Base-by-base conservation (phyloP, 2,797 vertebrate genomes). In the Betta splendens region DNA sequence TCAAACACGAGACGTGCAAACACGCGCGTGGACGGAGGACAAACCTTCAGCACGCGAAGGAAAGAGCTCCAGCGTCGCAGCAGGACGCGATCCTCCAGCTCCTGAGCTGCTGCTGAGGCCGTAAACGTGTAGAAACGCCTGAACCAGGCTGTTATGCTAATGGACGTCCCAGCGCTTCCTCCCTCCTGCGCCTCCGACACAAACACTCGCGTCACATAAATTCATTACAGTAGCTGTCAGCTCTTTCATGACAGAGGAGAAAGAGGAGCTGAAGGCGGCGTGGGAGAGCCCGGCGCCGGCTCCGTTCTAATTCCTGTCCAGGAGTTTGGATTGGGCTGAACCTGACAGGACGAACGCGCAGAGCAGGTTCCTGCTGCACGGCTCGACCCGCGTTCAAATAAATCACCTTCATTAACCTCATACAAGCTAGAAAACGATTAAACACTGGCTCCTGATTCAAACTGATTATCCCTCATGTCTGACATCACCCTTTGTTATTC, bases 41-140 rank as follows among this genome's bases (percentile, higher is more conserved):
- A 58, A 17, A 86, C 82, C 78, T 86, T 80, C 72, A 72, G 3
- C 54, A 0, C n/a, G 37, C 53, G 49, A 52, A 68, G 77, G 62
- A 56, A 64, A 72, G 4, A 32, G 64, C 23, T 46, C 60, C 33
- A 2, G 61, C 43, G 8, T 36, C 25, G 56, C 32, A 49, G 46
- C 48, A 1, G 25, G 39, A 16, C 22, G 40, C 50, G n/a, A n/a
- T 22, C 51, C 49, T 13, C n/a, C n/a, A n/a, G n/a, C n/a, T n/a
- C n/a, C n/a, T n/a, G n/a, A n/a, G 33, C 33, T 21, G 32, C 26
- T 26, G 8, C 15, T 18, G 25, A 8, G 10, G 51, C 5, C 37
- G 45, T 52, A 47, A 36, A 38, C 61, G 39, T 18, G 36, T 9
- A 10, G 37, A 40, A 33, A 38, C 22, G 49, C 15, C 21, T 12